Evolutionary conservation across 92 coral and sea anemone species (phyloP).

Genomic region (Zoanthus sociatus): DNA sequence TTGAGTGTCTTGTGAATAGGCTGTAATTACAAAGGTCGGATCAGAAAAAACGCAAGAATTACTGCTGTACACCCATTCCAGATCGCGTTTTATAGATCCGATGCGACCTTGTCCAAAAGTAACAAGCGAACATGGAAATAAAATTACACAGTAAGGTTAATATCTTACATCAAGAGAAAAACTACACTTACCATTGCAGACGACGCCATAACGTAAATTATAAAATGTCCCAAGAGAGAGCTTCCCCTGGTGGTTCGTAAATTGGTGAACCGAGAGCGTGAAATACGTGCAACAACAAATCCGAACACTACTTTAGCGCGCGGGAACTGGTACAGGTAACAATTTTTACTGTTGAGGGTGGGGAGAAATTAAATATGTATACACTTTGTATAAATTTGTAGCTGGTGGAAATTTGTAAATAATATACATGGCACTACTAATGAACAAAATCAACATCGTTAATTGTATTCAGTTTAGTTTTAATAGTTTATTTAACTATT

Average conservation of each 20-base stretch:
- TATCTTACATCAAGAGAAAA: neutral
- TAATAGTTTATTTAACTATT: no score
- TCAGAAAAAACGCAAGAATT: no score
- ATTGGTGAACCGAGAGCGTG: neutral
- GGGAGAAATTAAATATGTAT: neutral
- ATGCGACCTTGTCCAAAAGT: neutral
- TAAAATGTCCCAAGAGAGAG: conserved; percentile 26
- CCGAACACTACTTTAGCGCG: neutral
- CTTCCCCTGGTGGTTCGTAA: neutral
- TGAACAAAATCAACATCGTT: no score
- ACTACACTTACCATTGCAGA: conserved; percentile 29
- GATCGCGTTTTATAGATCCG: no score
- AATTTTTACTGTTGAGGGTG: conserved; percentile 9
- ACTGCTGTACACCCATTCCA: no score
- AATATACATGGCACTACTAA: no score
- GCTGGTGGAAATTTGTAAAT: no score
- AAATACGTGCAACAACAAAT: neutral
- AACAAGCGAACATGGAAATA: neutral
- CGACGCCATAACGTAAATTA: conserved; percentile 12
- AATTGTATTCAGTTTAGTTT: no score
- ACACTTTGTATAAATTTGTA: no score
- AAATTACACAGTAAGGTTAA: neutral
- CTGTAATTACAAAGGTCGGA: no score
- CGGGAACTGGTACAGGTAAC: conserved; percentile 36
- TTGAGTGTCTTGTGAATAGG: no score